Evolutionary conservation across 2,113 vertebrate genomes (phyloP), one percentile per base, ranked within the genome.

Genomic region (Macroglossus sobrinus): DNA sequence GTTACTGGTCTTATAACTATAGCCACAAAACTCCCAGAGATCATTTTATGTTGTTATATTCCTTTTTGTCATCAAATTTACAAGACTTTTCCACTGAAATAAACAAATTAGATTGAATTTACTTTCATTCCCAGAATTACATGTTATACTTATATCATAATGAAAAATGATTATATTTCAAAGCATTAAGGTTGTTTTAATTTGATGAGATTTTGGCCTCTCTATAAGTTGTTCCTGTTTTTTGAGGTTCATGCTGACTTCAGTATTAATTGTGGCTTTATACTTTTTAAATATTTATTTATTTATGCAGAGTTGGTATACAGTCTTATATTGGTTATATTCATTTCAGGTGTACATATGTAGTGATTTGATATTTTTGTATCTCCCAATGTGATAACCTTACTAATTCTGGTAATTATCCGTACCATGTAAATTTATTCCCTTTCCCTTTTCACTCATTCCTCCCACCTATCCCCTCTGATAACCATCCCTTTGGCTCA

Each of bases 51-150:
- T 81, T 94, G 66, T 28, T 74, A 28, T 18, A 38, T 76, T n/a
- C 13, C 30, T 87, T 89, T 89, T 76, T 69, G 22, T 68, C 63
- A 79, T 91, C 68, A 94, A 82, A 87, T 94, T 81, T 74, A 50
- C 33, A 92, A 91, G 15, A 63, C 22, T 84, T 94, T 86, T 33
- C 94, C 57, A 85, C 4, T 81, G 55, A 94, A 66, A 63, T 75
- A 88, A 96, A 95, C n/a, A 92, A 94, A 63, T 6, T 21, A 75
- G 0, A 80, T 82, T 79, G 84, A 87, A 94, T 91, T 59, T 82
- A 66, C 40, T 68, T 74, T 76, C n/a, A 72, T 84, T 75, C 45
- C 19, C 63, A 81, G 40, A 63, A 59, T 47, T 35, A 75, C 68
- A 90, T 38, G 89, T 87, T 72, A 76, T 72, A 59, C 26, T 55